Evolutionary conservation across 2,888 invertebrate genomes (phyloP).

Genomic region (Acanthosoma haemorrhoidale): DNA sequence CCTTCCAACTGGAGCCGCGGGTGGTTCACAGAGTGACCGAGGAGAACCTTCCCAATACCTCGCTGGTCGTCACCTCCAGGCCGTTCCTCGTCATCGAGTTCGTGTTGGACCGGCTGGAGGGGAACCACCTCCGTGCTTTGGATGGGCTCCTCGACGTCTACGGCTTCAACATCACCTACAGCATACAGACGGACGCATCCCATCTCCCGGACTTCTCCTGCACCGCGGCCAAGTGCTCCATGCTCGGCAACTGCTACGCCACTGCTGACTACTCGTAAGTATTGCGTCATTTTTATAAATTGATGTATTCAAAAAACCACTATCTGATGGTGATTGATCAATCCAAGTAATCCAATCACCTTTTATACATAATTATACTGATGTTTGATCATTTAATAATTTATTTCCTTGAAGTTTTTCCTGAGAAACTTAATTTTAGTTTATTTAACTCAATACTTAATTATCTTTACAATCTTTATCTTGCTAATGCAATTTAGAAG

Average conservation of each 20-base stretch:
- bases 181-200: slow-evolving; percentile 31
- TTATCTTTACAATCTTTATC: no score
- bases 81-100: slow-evolving; percentile 77
- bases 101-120: slow-evolving; percentile 64
- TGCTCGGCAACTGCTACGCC: slow-evolving; percentile 78
- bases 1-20: slow-evolving; percentile 49
- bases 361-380: no score
- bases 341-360: no score
- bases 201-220: slow-evolving; percentile 48
- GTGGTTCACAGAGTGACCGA: slow-evolving; percentile 52
- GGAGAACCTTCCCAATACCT: slow-evolving; percentile 59
- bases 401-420: no score
- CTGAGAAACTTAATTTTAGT: no score
- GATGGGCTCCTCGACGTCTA: slow-evolving; percentile 76
- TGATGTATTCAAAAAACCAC: no score
- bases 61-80: slow-evolving; percentile 59
- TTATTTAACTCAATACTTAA: no score
- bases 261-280: slow-evolving; percentile 69
- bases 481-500: no score
- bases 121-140: slow-evolving; percentile 75
- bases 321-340: no score
- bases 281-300: not conserved
- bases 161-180: slow-evolving; percentile 86
- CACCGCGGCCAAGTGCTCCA: slow-evolving; percentile 74
- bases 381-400: no score